Evolutionary conservation across 2,888 invertebrate genomes (phyloP), one percentile per base, ranked within the genome.

Genomic region (Aspidiotus rigidus): DNA sequence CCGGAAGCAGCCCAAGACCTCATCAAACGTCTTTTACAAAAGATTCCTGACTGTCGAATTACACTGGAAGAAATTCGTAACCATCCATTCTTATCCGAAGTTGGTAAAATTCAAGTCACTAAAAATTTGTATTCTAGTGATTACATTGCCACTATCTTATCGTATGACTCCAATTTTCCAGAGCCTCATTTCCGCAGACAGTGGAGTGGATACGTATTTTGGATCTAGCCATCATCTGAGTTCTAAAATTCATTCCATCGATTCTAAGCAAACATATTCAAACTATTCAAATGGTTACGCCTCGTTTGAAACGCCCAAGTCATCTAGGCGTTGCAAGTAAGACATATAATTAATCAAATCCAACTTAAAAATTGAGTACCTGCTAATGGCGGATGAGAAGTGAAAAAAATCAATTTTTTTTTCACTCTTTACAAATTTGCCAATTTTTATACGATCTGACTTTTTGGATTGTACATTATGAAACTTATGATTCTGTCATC

Each of bases 21-120:
- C 69, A 87, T 97, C 70, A 85, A 87, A 74, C 84, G 84, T 71
- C 81, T 96, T 69, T 80, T 97, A 17, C 86, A 88, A 75, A 95
- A 94, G 77, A 91, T 93, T 80, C 95, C 94, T 0, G 84, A 83
- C 69, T 89, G 93, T 73, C 83, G 97, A 73, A 87, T 95, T 71
- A 82, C 83, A 62, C 78, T 93, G 62, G 83, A 85, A 64, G 84
- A 86, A 73, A 87, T 93, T 66, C 79, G 88, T 62, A 85, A 86
- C 72, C 93, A 93, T 82, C 88, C 90, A 9, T 93, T 93, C 75
- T 79, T 87, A 74, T 44, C 64, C 56, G 71, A 72, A 56, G 64
- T 69, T 69, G 55, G 13, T n/a, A 15, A 16, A 7, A 40, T 42
- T 7, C 9, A 9, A 13, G 55, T 7, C 17, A 40, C 7, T 41